Percentiles rank a stretch among this genome's conserved stretches.
Conservation (phyloP, 2,113 vertebrate species). For the Chamaetylas fuelleborni region DNA sequence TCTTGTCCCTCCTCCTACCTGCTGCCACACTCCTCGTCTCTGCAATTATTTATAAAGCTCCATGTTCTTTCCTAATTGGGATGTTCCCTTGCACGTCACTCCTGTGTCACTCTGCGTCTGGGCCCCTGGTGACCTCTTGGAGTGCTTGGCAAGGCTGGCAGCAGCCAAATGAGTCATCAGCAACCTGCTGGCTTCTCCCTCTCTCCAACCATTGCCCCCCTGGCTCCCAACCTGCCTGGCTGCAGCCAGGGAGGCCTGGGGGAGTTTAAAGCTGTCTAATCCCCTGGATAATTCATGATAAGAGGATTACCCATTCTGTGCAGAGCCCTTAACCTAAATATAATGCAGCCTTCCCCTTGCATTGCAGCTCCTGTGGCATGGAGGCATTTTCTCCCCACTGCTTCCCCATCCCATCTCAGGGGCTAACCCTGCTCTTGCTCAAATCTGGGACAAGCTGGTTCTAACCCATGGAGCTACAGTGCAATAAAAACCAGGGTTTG, state of each 20-base stretch:
- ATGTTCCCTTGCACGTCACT: slow-evolving; percentile 24
- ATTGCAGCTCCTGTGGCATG: background rate
- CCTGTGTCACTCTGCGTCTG: background rate
- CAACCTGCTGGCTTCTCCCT: background rate
- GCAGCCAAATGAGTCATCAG: slow-evolving; percentile 9
- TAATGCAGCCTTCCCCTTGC: slow-evolving; percentile 75
- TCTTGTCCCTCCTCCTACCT: slow-evolving; percentile 41
- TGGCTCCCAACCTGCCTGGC: background rate
- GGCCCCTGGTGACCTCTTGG: background rate
- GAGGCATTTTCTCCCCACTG: background rate
- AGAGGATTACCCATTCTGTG: slow-evolving; percentile 93
- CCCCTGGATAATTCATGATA: slow-evolving; percentile 86
- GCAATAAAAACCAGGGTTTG: background rate
- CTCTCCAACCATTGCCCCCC: background rate
- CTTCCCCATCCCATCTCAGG: background rate
- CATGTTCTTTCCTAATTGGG: background rate
- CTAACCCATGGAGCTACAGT: background rate
- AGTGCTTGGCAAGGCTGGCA: background rate
- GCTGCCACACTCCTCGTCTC: background rate
- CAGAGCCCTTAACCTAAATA: slow-evolving; percentile 86
- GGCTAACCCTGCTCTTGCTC: background rate
- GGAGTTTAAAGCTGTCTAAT: slow-evolving; percentile 85
- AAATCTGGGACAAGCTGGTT: background rate
- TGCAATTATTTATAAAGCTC: slow-evolving; percentile 40
- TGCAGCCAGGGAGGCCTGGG: background rate